Evolutionary conservation across 2,113 vertebrate genomes (phyloP), one percentile per base, ranked within the genome.

Genomic region (Nematolebias whitei): DNA sequence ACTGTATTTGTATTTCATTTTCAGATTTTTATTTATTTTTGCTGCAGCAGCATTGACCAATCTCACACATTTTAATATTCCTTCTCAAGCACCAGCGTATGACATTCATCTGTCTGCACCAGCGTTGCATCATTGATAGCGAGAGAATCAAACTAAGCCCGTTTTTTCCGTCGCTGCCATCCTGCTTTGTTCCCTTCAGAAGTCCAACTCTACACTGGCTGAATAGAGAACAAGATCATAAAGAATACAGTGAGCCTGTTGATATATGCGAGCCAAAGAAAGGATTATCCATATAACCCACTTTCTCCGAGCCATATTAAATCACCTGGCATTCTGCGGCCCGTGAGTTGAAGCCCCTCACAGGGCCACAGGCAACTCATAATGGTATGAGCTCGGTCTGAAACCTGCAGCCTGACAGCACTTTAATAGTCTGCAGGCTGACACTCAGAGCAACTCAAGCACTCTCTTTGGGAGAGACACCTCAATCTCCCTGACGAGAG

Each of bases 401-500:
- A 67, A 79, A 72, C 62, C 69, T 70, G n/a, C 23, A 63, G 56
- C 55, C 65, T 77, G 78, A 76, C 52, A 50, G 57, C 9, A 63
- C 75, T 82, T 85, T 88, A 86, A 84, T 85, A 87, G 81, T 83
- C 82, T 78, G 70, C 68, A 47, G 79, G 77, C 86, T 83, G 74
- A 85, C 72, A 75, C 82, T 84, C 24, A 38, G 40, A 83, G 71
- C 71, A 71, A 74, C 74, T 79, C 61, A 18, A 57, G 52, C 14
- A 1, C 71, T 68, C 58, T 66, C 56, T 63, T 56, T 43, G 47
- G 67, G 48, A 61, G 48, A 61, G 74, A 68, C 32, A 53, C 51
- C 68, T 71, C 57, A 10, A 45, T 74, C 61, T 54, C 52, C 18
- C 66, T 65, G 71, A 70, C n/a, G 51, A 69, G 51, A 3, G 0